Conservation (phyloP, 2,113 vertebrate genomes). For the Ageneiosus marmoratus region DNA sequence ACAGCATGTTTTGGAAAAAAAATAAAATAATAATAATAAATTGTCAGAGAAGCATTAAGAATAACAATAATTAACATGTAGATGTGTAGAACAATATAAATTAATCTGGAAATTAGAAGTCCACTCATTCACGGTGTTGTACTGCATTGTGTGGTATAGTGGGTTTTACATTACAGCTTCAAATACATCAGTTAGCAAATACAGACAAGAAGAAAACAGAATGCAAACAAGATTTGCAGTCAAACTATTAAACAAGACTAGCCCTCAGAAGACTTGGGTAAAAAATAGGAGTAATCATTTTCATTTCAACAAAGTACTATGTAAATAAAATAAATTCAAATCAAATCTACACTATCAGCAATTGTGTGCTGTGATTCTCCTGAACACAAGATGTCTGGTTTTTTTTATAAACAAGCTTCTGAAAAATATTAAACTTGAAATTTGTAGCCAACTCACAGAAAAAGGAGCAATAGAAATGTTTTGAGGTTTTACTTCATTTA, state of each 20-base stretch:
- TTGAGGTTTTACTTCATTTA: slow-evolving; percentile 36
- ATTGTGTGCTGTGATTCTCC: slow-evolving; percentile 55
- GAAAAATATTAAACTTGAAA: not conserved
- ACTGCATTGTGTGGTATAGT: slow-evolving; percentile 49
- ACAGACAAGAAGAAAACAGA: slow-evolving; percentile 39
- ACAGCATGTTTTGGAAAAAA: slow-evolving; percentile 14
- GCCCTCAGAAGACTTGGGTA: slow-evolving; percentile 56
- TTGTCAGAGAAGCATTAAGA: slow-evolving; percentile 23
- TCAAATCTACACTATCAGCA: slow-evolving; percentile 59
- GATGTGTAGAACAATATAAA: not conserved
- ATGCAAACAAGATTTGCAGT: slow-evolving; percentile 62
- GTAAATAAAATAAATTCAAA: slow-evolving; percentile 66
- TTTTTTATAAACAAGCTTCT: slow-evolving; percentile 15
- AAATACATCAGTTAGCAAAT: slow-evolving; percentile 36
- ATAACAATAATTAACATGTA: slow-evolving; percentile 1
- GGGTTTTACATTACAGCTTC: slow-evolving; percentile 32
- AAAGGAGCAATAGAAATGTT: slow-evolving; percentile 15
- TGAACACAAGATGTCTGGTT: slow-evolving; percentile 55
- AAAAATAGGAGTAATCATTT: slow-evolving; percentile 50
- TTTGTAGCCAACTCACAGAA: slow-evolving; percentile 5
- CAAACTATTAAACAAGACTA: slow-evolving; percentile 65
- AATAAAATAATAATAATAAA: not conserved
- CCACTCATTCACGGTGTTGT: not conserved
- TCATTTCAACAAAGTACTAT: slow-evolving; percentile 65
- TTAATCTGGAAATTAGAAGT: slow-evolving; percentile 1